A percentile compares a stretch with the other conserved stretches of the same genome.
Conservation (phyloP, 1,140 invertebrate genomes). For the Brachionus rotundiformis region DNA sequence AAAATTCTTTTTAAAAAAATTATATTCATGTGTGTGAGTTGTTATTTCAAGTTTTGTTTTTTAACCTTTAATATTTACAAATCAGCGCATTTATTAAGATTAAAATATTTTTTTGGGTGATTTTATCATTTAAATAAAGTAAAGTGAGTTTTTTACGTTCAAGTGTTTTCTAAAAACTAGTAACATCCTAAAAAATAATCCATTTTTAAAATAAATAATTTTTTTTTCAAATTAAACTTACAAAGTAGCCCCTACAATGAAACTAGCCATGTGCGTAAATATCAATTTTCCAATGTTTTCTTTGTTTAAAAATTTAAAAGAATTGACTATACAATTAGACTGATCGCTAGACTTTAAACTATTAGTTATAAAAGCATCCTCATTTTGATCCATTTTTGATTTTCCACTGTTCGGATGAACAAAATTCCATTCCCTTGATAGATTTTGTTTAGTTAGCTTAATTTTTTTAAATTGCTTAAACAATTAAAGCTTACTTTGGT, state of each 20-base stretch:
- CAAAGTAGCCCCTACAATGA: conserved; percentile 50
- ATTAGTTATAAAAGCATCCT: not conserved
- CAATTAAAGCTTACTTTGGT: conserved; percentile 24
- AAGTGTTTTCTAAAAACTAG: conserved; percentile 42
- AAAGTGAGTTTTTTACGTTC: conserved; percentile 38
- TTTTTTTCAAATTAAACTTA: conserved; percentile 5
- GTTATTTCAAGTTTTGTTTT: not conserved
- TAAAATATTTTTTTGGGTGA: not conserved
- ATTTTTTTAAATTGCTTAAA: not conserved
- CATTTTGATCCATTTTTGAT: conserved; percentile 17
- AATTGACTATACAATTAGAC: conserved; percentile 24
- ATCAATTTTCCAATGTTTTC: conserved; percentile 47
- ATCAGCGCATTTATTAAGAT: not conserved
- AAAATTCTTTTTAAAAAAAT: conserved; percentile 28
- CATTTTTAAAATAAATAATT: not conserved
- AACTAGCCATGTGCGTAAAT: conserved; percentile 50
- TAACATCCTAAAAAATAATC: conserved; percentile 28
- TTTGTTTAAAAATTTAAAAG: conserved; percentile 22
- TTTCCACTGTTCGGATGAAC: conserved; percentile 42
- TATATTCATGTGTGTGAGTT: not conserved
- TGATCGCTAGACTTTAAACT: not conserved
- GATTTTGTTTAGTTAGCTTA: too few relatives aligned
- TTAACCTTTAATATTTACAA: conserved; percentile 1
- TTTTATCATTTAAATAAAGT: conserved; percentile 43
- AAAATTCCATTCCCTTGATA: conserved; percentile 52